phyloP scores from a whole-genome alignment of 2,113 vertebrate species.

The Cebidichthys violaceus region DNA sequence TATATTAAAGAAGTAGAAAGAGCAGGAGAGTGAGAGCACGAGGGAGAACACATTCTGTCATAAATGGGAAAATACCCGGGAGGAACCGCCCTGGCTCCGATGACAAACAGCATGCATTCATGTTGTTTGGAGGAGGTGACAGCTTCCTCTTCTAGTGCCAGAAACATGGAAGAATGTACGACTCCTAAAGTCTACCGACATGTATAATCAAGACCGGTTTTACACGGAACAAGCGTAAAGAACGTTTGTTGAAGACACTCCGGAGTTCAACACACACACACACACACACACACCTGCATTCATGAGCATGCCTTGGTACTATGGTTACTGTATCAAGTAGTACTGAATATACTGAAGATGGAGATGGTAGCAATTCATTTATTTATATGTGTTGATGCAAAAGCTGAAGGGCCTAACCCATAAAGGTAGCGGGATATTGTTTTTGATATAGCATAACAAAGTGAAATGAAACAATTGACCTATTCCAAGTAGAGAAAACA shows the following conservation, averaged over 20 bases:
- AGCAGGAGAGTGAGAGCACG: constrained; percentile 47
- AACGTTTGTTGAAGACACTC: neutral
- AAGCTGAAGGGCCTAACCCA: neutral
- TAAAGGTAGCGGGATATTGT: too few species aligned
- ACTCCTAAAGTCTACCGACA: constrained; percentile 21
- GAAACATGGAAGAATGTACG: constrained; percentile 55
- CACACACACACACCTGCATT: neutral
- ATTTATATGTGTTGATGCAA: neutral
- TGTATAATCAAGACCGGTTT: constrained; percentile 33
- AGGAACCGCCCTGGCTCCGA: constrained; percentile 63
- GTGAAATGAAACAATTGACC: neutral
- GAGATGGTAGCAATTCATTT: neutral
- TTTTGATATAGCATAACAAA: neutral
- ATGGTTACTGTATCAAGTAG: neutral
- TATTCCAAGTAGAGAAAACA: neutral
- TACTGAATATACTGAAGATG: neutral
- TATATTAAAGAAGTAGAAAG: constrained; percentile 74
- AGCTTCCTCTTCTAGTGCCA: constrained; percentile 39
- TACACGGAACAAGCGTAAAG: neutral
- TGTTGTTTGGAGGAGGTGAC: constrained; percentile 69
- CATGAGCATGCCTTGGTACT: neutral
- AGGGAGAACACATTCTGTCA: constrained; percentile 74
- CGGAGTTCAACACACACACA: neutral
- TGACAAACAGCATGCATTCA: constrained; percentile 72
- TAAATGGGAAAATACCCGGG: constrained; percentile 78